These are phyloP conservation scores for Sternotherus odoratus DNA, from an alignment of 2,797 vertebrate species.

Conservation along the genomic window DNA sequence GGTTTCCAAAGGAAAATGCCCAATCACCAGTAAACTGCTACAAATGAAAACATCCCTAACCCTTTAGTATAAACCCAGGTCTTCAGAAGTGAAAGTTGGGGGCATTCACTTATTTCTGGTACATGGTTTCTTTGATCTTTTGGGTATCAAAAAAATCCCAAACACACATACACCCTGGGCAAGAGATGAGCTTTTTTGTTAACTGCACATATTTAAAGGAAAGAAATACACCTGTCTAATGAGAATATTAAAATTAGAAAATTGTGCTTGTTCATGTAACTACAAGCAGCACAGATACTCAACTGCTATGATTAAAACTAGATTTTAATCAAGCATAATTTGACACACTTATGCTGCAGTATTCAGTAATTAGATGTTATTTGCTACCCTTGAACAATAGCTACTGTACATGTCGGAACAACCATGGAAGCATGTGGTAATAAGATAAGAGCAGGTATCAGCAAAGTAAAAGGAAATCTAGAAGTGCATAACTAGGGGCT, in stretches of 20 bases:
- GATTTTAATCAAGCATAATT: background rate
- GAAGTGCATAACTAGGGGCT: constrained; percentile 13
- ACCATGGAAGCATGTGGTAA: constrained; percentile 31
- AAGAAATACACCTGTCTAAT: background rate
- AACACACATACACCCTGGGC: background rate
- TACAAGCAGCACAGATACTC: background rate
- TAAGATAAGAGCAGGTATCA: constrained; percentile 23
- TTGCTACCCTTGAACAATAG: constrained; percentile 10
- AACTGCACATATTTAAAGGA: background rate
- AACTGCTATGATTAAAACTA: background rate
- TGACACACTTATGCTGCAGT: background rate
- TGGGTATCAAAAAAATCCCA: background rate
- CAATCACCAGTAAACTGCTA: background rate
- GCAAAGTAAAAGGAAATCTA: constrained; percentile 32
- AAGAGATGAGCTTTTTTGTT: background rate
- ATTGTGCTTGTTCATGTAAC: background rate
- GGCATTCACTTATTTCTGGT: background rate
- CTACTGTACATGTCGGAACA: background rate
- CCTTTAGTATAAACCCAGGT: background rate
- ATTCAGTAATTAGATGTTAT: background rate
- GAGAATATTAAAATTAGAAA: background rate
- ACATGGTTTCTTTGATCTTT: background rate
- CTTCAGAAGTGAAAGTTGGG: background rate
- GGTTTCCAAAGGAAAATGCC: background rate
- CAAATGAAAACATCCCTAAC: constrained; percentile 6